Evolutionary conservation across 1,140 invertebrate genomes (phyloP).

Genomic region (Zaprionus camerounensis): DNA sequence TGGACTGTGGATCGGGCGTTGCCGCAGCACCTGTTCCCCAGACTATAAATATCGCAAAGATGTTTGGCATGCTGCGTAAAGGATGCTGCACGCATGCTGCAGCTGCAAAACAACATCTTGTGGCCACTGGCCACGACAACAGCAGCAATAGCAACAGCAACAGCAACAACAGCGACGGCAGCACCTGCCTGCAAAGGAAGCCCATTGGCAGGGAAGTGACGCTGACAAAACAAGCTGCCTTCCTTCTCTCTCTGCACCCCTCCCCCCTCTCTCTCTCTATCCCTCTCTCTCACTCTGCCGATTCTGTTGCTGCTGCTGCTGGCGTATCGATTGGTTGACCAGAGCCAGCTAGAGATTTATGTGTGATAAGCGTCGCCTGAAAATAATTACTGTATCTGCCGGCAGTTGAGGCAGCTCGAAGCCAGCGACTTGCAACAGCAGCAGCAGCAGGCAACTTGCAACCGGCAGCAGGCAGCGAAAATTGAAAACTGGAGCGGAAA

Average conservation of each 20-base stretch:
- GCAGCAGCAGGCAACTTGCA: conserved; percentile 15
- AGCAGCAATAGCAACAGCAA: conserved; percentile 30
- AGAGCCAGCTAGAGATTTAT: conserved; percentile 66
- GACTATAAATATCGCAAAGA: conserved; percentile 80
- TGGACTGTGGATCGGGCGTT: conserved; percentile 53
- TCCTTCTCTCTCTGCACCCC: not conserved
- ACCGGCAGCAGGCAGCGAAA: conserved; percentile 51
- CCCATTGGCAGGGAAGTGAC: conserved; percentile 74
- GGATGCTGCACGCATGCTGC: conserved; percentile 67
- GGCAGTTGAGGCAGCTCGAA: conserved; percentile 39
- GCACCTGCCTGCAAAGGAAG: conserved; percentile 71
- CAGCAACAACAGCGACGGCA: conserved; percentile 16
- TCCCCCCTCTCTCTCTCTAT: not conserved
- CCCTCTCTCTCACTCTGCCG: conserved; percentile 4
- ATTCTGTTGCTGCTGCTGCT: conserved; percentile 36
- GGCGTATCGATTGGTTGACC: conserved; percentile 52
- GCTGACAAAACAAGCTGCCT: conserved; percentile 74
- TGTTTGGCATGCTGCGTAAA: conserved; percentile 77
- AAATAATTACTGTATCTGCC: conserved; percentile 80
- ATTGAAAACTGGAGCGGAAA: conserved; percentile 81
- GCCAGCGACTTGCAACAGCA: conserved; percentile 12
- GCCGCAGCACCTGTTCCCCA: conserved; percentile 71
- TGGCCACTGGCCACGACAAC: conserved; percentile 44
- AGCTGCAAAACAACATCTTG: conserved; percentile 62
- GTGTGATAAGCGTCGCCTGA: conserved; percentile 81